Evolutionary conservation across 2,888 invertebrate species (phyloP).

Genomic region (Belgica antarctica): DNA sequence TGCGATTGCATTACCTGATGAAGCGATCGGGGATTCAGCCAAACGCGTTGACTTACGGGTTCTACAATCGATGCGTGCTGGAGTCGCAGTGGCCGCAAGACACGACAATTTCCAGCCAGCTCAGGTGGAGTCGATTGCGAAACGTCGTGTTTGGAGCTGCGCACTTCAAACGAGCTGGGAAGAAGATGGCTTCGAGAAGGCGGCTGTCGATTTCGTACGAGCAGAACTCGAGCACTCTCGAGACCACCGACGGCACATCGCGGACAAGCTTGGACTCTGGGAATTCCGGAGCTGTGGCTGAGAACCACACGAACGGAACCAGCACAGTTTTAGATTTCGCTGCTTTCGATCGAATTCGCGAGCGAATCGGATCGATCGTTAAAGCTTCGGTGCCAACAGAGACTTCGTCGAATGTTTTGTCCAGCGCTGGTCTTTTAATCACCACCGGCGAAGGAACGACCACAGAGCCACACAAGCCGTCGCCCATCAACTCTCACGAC

Average conservation of each 20-base stretch:
- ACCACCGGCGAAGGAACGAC: conserved; percentile 53
- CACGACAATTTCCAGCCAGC: conserved; percentile 68
- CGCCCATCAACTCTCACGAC: conserved; percentile 53
- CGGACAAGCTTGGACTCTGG: conserved; percentile 54
- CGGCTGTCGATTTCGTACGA: conserved; percentile 52
- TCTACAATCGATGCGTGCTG: conserved; percentile 76
- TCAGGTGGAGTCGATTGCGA: conserved; percentile 91
- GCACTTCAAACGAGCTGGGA: conserved; percentile 78
- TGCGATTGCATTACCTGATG: conserved; percentile 87
- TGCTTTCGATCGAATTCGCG: conserved; percentile 61
- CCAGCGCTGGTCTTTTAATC: conserved; percentile 60
- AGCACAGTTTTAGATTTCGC: conserved; percentile 54
- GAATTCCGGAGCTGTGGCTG: conserved; percentile 48
- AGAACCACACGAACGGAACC: conserved; percentile 45
- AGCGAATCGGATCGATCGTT: conserved; percentile 65
- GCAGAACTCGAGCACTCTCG: conserved; percentile 53
- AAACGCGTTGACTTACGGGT: conserved; percentile 96
- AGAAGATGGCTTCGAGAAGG: conserved; percentile 55
- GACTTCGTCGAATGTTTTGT: conserved; percentile 49
- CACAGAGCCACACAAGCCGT: conserved; percentile 36
- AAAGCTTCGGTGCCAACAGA: conserved; percentile 55
- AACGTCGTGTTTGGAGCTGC: conserved; percentile 89
- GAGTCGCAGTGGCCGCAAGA: conserved; percentile 94
- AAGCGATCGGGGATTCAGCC: conserved; percentile 90
- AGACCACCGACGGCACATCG: conserved; percentile 54